Conservation (phyloP, 2,888 invertebrate genomes). For the Eubasilissa splendida region DNA sequence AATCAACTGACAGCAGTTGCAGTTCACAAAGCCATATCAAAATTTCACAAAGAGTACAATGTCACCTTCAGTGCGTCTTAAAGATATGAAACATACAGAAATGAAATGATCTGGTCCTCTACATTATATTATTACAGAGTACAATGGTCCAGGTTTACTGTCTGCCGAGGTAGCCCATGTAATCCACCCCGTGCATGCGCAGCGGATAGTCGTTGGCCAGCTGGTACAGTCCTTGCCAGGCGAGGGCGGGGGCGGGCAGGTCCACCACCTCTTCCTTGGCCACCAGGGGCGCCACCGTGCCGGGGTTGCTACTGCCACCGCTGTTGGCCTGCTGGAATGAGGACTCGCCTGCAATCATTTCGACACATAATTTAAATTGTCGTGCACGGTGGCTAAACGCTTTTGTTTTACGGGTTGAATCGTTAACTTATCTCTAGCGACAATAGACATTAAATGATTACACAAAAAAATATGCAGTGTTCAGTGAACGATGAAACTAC, state of each 20-base stretch:
- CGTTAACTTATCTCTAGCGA: too few relatives aligned
- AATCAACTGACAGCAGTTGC: too few relatives aligned
- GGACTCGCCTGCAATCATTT: slow-evolving; percentile 42
- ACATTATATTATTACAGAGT: too few relatives aligned
- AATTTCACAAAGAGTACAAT: too few relatives aligned
- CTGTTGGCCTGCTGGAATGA: slow-evolving; percentile 37
- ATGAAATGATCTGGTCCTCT: too few relatives aligned
- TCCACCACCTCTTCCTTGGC: slow-evolving; percentile 37
- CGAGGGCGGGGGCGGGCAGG: slow-evolving; percentile 16
- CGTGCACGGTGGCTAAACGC: background rate
- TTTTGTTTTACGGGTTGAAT: too few relatives aligned
- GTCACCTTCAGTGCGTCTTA: too few relatives aligned
- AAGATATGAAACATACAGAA: too few relatives aligned
- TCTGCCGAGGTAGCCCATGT: slow-evolving; percentile 53
- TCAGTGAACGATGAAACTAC: too few relatives aligned
- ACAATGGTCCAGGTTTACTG: slow-evolving; percentile 37
- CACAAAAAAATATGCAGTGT: too few relatives aligned
- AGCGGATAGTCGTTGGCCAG: slow-evolving; percentile 57
- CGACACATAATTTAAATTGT: background rate
- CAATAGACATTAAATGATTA: too few relatives aligned
- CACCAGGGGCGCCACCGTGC: slow-evolving; percentile 3
- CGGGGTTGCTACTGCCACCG: background rate
- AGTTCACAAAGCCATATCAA: too few relatives aligned
- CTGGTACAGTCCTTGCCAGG: slow-evolving; percentile 54
- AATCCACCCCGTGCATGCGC: slow-evolving; percentile 58